These are phyloP conservation scores for Rhyacophila brunnea DNA, from an alignment of 1,140 invertebrate genomes.

Conservation along the genomic window DNA sequence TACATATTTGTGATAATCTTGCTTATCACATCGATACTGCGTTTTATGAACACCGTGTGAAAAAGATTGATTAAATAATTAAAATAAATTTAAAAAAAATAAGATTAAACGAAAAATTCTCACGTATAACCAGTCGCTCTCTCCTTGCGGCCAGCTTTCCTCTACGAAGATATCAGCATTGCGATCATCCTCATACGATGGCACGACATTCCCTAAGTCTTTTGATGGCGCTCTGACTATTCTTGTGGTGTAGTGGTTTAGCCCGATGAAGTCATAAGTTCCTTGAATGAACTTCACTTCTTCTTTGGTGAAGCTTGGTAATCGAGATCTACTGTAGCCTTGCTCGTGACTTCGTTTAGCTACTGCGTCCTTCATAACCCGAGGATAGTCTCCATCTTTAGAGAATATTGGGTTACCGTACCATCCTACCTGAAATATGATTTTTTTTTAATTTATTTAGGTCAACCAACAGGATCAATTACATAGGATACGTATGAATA, in stretches of 20 bases:
- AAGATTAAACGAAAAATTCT: slow-evolving; percentile 42
- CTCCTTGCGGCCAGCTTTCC: slow-evolving; percentile 49
- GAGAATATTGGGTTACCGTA: slow-evolving; percentile 63
- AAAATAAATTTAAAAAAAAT: no score
- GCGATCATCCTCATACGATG: slow-evolving; percentile 54
- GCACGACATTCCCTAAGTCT: slow-evolving; percentile 39
- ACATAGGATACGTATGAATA: no score
- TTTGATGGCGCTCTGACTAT: slow-evolving; percentile 45
- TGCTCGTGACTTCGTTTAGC: slow-evolving; percentile 55
- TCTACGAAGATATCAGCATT: slow-evolving; percentile 47
- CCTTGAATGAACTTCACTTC: slow-evolving; percentile 60
- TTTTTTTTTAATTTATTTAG: no score
- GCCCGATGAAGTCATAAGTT: slow-evolving; percentile 61
- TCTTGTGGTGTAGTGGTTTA: slow-evolving; percentile 60
- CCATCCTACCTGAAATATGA: slow-evolving; percentile 57
- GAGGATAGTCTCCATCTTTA: slow-evolving; percentile 61
- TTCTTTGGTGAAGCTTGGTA: slow-evolving; percentile 56
- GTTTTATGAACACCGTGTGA: no score
- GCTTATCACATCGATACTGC: no score
- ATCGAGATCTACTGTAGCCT: slow-evolving; percentile 54
- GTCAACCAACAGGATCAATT: no score
- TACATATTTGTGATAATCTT: no score
- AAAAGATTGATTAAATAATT: no score
- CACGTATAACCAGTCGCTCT: slow-evolving; percentile 56
- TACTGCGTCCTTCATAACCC: slow-evolving; percentile 58